Percentiles rank a stretch among this genome's conserved stretches.
phyloP scores from a whole-genome alignment of 2,113 vertebrate genomes.

The Otolemur garnettii region DNA sequence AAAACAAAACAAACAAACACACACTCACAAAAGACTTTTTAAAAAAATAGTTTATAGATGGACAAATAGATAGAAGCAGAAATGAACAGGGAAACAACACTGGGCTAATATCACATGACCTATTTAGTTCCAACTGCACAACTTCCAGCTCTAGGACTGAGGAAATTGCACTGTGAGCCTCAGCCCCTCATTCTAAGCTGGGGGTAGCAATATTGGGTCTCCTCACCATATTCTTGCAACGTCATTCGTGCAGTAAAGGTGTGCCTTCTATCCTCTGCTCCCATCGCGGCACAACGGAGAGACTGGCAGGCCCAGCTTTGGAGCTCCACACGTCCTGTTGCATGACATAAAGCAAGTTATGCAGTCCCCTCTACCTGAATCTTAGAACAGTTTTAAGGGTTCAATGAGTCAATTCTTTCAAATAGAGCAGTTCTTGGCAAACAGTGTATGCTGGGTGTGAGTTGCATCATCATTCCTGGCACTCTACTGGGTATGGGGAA shows the following conservation, averaged over 20 bases:
- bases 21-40: neutral
- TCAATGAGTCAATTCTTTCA: neutral
- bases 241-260: neutral
- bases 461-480: neutral
- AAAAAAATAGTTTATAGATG: neutral
- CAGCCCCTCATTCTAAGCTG: neutral
- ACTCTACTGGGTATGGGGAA: neutral
- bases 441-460: neutral
- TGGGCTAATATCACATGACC: neutral
- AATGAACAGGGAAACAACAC: neutral
- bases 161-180: neutral
- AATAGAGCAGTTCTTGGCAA: neutral
- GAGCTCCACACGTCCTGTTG: rapidly evolving
- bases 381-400: neutral
- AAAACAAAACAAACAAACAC: no score
- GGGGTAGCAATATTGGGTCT: no score
- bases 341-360: no score
- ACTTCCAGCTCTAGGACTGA: neutral
- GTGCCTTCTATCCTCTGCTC: neutral
- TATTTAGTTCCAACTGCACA: neutral
- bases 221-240: no score
- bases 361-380: neutral
- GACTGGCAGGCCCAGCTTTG: neutral
- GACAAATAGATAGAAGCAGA: neutral
- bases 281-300: neutral